These are phyloP conservation scores for Decapterus maruadsi DNA, from an alignment of 2,797 vertebrate species.

Conservation along the genomic window DNA sequence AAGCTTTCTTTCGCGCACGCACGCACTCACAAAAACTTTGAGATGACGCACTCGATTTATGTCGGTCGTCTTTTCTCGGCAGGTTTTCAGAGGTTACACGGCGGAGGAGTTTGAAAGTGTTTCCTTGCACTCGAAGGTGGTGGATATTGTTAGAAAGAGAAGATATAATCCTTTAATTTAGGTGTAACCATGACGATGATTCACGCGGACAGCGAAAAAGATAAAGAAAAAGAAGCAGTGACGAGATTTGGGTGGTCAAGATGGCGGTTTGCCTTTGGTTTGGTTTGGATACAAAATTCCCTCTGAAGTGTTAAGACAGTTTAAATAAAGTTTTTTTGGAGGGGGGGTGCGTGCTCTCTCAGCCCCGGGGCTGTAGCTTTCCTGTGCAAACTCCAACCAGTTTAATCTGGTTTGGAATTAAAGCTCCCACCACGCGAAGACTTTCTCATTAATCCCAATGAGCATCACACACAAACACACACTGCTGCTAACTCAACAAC, in stretches of 20 bases:
- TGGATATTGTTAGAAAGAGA: conserved; percentile 4
- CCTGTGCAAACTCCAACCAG: conserved; percentile 23
- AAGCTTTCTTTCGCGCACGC: not conserved
- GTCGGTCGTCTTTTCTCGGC: conserved; percentile 1
- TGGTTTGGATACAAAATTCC: not conserved
- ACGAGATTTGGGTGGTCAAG: not conserved
- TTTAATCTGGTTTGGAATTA: conserved; percentile 38
- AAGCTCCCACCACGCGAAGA: conserved; percentile 7
- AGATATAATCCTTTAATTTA: not conserved
- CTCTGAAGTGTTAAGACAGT: not conserved
- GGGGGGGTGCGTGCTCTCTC: not conserved
- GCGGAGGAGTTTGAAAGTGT: conserved; percentile 13
- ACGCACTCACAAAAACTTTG: not conserved
- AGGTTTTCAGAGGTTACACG: not conserved
- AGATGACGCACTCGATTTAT: not conserved
- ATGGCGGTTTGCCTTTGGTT: not conserved
- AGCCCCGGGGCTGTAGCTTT: not conserved
- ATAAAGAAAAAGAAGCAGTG: too few relatives aligned
- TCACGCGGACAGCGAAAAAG: not conserved
- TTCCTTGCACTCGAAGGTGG: not conserved
- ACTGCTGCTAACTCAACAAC: conserved; percentile 12
- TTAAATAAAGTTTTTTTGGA: not conserved
- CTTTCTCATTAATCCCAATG: conserved; percentile 41
- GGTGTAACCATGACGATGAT: conserved; percentile 7
- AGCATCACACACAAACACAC: not conserved